These are phyloP conservation scores for Strix occidentalis DNA, from an alignment of 2,797 vertebrate species.

Conservation along the genomic window DNA sequence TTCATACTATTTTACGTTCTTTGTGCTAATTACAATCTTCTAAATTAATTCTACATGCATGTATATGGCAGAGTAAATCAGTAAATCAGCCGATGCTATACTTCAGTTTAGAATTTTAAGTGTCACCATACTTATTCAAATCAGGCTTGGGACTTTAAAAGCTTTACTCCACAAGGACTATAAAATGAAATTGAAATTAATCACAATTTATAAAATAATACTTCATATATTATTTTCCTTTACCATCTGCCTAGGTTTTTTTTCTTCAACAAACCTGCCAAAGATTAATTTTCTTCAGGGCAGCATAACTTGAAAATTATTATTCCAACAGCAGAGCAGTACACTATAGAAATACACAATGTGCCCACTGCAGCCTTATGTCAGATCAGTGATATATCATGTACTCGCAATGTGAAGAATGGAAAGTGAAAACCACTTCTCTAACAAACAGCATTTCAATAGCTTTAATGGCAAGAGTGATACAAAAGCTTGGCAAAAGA, in stretches of 20 bases:
- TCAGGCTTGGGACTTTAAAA: constrained; percentile 3
- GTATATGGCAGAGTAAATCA: neutral
- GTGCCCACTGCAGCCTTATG: neutral
- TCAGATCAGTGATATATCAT: neutral
- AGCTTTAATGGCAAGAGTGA: neutral
- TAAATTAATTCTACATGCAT: neutral
- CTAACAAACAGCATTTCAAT: neutral
- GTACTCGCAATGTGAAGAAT: neutral
- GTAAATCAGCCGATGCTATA: neutral
- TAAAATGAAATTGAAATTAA: constrained; percentile 52
- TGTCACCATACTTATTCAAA: neutral
- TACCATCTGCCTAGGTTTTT: constrained; percentile 27
- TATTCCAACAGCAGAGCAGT: neutral
- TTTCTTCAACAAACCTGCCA: neutral
- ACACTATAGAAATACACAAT: neutral
- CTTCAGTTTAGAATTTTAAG: neutral
- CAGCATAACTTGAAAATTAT: neutral
- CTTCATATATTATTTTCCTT: constrained; percentile 12
- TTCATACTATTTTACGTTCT: neutral
- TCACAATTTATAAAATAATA: constrained; percentile 46
- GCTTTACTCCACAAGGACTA: constrained; percentile 20
- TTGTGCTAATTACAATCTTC: neutral
- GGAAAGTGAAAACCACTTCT: neutral
- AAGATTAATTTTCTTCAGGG: constrained; percentile 38
- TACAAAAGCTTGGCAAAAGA: neutral